Percentiles rank a stretch among this genome's conserved stretches.
Evolutionary conservation across 1,140 invertebrate species (phyloP).

Genomic region (Philaenus spumarius): DNA sequence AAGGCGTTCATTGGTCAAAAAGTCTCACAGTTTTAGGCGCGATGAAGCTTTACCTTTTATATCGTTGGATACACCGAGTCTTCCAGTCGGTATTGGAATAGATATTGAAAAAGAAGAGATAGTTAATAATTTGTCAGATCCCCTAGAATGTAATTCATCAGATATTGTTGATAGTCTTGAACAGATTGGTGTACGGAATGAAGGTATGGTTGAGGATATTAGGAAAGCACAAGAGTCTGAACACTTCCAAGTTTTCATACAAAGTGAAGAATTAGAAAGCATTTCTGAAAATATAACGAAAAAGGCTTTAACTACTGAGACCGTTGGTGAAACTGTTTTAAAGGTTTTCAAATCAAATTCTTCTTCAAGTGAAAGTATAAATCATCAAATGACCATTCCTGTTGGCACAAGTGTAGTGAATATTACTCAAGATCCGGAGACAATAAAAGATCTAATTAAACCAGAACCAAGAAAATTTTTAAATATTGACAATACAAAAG

Average conservation of each 20-base stretch:
- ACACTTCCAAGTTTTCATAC: too few species aligned
- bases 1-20: conserved; percentile 20
- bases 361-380: conserved; percentile 18
- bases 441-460: background rate
- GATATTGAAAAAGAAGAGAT: background rate
- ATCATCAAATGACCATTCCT: conserved; percentile 20
- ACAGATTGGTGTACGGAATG: conserved; percentile 2
- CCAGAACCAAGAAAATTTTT: conserved; percentile 7
- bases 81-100: conserved; percentile 1
- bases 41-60: conserved; percentile 14
- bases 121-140: too few species aligned
- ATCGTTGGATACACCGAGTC: conserved; percentile 8
- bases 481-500: conserved; percentile 1
- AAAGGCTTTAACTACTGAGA: too few species aligned
- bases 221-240: too few species aligned
- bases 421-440: conserved; percentile 4
- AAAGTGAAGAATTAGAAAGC: too few species aligned
- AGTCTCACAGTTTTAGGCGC: conserved; percentile 19
- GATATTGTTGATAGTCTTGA: too few species aligned
- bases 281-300: too few species aligned
- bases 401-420: conserved; percentile 11
- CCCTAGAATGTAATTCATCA: too few species aligned
- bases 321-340: too few species aligned
- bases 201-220: background rate
- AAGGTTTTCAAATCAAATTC: conserved; percentile 3